Evolutionary conservation across 2,888 invertebrate species (phyloP), one percentile per base, ranked within the genome.

Genomic region (Stramonita haemastoma): DNA sequence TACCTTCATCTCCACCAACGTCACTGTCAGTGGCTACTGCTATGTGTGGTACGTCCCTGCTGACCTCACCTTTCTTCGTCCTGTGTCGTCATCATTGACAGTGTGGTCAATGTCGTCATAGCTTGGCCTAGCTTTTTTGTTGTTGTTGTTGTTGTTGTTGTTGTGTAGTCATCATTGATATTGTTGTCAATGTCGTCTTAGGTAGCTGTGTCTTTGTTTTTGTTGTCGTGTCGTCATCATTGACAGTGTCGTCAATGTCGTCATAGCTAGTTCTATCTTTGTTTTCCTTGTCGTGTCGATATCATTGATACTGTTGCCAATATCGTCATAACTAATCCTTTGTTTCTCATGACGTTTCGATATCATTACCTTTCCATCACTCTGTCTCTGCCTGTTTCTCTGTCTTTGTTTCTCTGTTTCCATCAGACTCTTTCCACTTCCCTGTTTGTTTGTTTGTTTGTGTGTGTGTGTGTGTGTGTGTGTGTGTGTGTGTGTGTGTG

Each of bases 11-110:
- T 83, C 84, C 73, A 29, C 26, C 46, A 73, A 73, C 46, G 73
- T 84, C 32, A 84, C 66, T 8, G 36, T 89, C 70, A 60, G 22
- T 19, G 88, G 84, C 36, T 84, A 84, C 56, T 89, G 88, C 88
- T 89, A 89, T 32, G 46, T 29, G 15, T 89, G 88, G 88, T 84
- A 73, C 13, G 81, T 81, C 29, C 15, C 46, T 83, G 2, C 46
- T 26, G 8, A 22, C 70, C 15, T 70, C 70, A 70, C 26, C 70
- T 22, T 70, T 70, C 70, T 22, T 70, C 70, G 26, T 70, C 70
- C 15, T 70, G 4, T 13, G 15, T 70, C 26, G 22, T 15, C 70
- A 70, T 70, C 70, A 26, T 13, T 32, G 15, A 22, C 83, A 26
- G 19, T 26, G 46, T 83, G 46, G 22, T 46, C 29, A 11, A 17